phyloP scores from a whole-genome alignment of 2,797 vertebrate species.

The Champsocephalus gunnari region DNA sequence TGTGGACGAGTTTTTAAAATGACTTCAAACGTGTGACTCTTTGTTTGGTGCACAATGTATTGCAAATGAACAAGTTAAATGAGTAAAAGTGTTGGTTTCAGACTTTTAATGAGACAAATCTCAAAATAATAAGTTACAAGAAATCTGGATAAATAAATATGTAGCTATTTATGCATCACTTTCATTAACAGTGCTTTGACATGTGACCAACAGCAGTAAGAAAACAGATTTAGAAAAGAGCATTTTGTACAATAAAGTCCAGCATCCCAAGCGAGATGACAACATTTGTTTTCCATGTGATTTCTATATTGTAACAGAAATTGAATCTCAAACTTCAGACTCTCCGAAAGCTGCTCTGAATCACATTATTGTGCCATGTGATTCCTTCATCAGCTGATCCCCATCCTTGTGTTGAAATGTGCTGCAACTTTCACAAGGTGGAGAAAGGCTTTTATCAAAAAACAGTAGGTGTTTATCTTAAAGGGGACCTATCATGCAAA shows the following conservation, averaged over 20 bases:
- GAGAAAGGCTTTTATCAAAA: background rate
- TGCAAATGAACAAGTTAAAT: background rate
- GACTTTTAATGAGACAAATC: constrained; percentile 73
- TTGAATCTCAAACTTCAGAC: constrained; percentile 4
- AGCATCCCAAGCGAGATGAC: background rate
- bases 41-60: background rate
- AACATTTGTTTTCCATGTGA: background rate
- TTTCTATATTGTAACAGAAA: background rate
- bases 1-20: constrained; percentile 53
- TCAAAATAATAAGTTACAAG: constrained; percentile 77
- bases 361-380: background rate
- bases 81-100: constrained; percentile 25
- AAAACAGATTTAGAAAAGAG: constrained; percentile 49
- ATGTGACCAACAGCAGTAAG: constrained; percentile 46
- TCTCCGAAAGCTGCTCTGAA: background rate
- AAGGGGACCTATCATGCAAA: too few species aligned
- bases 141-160: constrained; percentile 79
- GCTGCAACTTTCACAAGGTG: background rate
- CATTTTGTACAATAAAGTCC: constrained; percentile 2
- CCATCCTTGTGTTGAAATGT: background rate
- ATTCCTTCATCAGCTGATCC: background rate
- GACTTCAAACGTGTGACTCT: background rate
- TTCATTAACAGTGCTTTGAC: constrained; percentile 61
- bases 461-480: background rate
- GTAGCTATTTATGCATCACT: constrained; percentile 44